These are phyloP conservation scores for Uropsilus gracilis DNA, from an alignment of 2,113 vertebrate species.

Conservation along the genomic window DNA sequence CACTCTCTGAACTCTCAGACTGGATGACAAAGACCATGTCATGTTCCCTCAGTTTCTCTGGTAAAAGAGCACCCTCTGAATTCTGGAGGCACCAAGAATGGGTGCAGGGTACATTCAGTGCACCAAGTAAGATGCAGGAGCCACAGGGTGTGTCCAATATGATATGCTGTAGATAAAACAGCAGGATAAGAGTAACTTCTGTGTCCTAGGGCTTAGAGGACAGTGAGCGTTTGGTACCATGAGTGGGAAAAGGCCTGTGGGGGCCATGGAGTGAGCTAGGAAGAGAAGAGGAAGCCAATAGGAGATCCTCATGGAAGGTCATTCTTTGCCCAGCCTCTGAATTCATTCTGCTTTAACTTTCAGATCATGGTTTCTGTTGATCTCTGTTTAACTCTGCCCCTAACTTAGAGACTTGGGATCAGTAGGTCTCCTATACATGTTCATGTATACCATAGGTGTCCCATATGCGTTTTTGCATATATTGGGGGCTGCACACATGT, in stretches of 20 bases:
- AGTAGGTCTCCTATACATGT: not conserved
- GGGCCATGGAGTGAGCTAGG: not conserved
- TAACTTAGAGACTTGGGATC: not conserved
- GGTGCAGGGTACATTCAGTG: not conserved
- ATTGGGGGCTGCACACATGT: too few species aligned
- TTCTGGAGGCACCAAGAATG: not conserved
- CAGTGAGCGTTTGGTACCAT: accelerated
- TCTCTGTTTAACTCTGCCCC: not conserved
- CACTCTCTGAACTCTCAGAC: not conserved
- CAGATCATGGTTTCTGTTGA: not conserved
- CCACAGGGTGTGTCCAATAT: not conserved
- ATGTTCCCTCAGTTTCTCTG: not conserved
- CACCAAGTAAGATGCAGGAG: not conserved
- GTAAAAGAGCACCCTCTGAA: not conserved
- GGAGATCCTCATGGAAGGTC: not conserved
- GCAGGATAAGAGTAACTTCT: not conserved
- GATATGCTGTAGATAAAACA: not conserved
- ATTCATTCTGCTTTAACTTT: not conserved
- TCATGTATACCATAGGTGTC: not conserved
- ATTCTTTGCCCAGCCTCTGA: not conserved
- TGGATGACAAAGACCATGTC: not conserved
- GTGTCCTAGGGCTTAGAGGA: not conserved
- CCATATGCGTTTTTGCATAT: not conserved
- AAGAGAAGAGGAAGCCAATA: not conserved
- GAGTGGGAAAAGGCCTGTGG: not conserved